Evolutionary conservation across 1,140 invertebrate species (phyloP), one percentile per base, ranked within the genome.

Genomic region (Bombus confusus): DNA sequence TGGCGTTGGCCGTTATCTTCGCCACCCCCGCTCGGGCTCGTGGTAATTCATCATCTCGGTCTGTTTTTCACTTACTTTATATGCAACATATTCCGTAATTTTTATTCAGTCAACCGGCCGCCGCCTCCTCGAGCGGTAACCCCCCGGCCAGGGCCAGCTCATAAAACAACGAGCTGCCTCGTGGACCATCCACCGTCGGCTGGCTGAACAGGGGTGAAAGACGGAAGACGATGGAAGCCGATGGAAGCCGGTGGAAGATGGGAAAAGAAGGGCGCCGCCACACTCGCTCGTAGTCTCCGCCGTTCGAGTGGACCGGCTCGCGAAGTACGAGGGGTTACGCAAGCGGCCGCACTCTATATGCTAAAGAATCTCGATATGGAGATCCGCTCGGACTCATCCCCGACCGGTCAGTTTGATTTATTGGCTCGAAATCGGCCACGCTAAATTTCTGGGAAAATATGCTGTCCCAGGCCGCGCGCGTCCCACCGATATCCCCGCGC

Each of bases 21-120:
- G 92, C 88, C 90, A 87, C 92, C 91, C 89, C 91, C 91, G 86
- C 85, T 81, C 86, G 84, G 86, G 82, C 86, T 81, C 85, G 80
- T 74, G 86, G 93, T 93, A 94, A 95, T 95, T 95, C 93, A 95
- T 95, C 94, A 95, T 95, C 93, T 95, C 91, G 87, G 94, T 94
- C 94, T 94, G 94, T 95, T 95, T 95, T 95, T 95, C 94, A 95
- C 94, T 95, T 94, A 95, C 93, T 95, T 95, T 95, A 94, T 95
- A 95, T 95, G 94, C 94, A 95, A 94, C 94, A 94, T 95, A 95
- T 95, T 95, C 94, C 93, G 93, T 95, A 95, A 95, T 95, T 95
- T 95, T 95, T 95, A 95, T 95, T 93, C 94, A 95, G 93, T 94
- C 92, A 93, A 93, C 86, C 93, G 87, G 88, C 83, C 89, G 84